These are phyloP conservation scores for Leptobrachium leishanense DNA, from an alignment of 2,113 vertebrate species.

Conservation along the genomic window DNA sequence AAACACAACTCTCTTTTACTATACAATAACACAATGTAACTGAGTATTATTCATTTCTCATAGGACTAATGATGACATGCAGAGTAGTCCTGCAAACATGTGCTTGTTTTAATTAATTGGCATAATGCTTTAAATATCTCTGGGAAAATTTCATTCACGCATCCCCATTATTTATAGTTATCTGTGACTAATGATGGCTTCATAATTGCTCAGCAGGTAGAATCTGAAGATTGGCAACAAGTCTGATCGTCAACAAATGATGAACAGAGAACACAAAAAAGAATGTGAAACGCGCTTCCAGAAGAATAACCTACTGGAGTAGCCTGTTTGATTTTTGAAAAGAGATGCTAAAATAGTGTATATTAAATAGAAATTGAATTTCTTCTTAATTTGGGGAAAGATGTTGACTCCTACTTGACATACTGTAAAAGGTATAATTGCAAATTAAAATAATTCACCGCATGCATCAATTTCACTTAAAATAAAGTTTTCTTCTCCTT, in stretches of 20 bases:
- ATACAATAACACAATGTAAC: too few species aligned
- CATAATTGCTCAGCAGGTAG: conserved; percentile 8
- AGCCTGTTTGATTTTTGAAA: too few species aligned
- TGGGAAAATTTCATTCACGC: conserved; percentile 1
- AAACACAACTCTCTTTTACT: too few species aligned
- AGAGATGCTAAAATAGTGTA: too few species aligned
- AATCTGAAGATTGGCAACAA: conserved; percentile 21
- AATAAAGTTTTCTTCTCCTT: too few species aligned
- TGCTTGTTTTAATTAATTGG: not conserved
- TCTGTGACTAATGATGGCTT: conserved; percentile 47
- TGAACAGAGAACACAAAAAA: conserved; percentile 1
- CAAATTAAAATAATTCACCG: too few species aligned
- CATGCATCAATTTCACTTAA: too few species aligned
- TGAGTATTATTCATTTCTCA: too few species aligned
- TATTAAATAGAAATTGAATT: too few species aligned
- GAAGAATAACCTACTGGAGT: not conserved
- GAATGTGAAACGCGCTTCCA: not conserved
- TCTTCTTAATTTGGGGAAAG: too few species aligned
- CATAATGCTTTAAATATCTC: not conserved
- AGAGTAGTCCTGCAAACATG: not conserved
- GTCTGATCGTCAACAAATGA: conserved; percentile 1
- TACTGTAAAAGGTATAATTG: too few species aligned
- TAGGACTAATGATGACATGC: not conserved
- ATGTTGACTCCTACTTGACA: too few species aligned
- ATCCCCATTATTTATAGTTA: conserved; percentile 15